Evolutionary conservation across 2,113 vertebrate species (phyloP), one percentile per base, ranked within the genome.

Genomic region (Dasyprocta punctata): DNA sequence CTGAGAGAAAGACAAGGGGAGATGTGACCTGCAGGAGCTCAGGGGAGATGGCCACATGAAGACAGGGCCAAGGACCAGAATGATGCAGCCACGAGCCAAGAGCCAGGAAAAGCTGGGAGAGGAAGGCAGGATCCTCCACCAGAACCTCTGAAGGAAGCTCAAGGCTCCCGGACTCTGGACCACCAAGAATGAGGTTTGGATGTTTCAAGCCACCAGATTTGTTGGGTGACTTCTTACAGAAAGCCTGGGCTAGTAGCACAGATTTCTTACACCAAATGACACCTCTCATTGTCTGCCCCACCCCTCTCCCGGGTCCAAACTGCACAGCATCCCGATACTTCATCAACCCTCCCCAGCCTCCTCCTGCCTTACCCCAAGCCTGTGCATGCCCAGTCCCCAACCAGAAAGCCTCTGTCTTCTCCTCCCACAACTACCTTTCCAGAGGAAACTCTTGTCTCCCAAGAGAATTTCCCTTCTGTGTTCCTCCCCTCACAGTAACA

Each of bases 271-370:
- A 12, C 30, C 60, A n/a, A 78, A 9, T 19, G 38, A 47, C 36
- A 28, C 14, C 7, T 44, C 16, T 13, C 4, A 20, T 5, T 38
- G 24, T n/a, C 14, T 8, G 14, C 22, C 22, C 12, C 5, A 4
- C 0, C 2, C 54, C 14, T 20, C 52, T 2, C 0, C 7, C 0
- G 17, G 52, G 3, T 44, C n/a, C 28, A 4, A 36, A 0, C 38
- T 54, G 2, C 3, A 24, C 16, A 4, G 47, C 22, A 14, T 54
- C 54, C 49, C 4, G 30, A 6, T 33, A 17, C 17, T 11, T 54
- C 6, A 17, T 0, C 24, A 0, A 1, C 56, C 49, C 8, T 17
- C 12, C 12, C 24, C 33, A 60, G 20, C 20, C 58, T 60, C 58
- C 58, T 60, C 58, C 58, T 24, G 22, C 22, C 58, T 60, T 20